Evolutionary conservation across 2,888 invertebrate species (phyloP), one percentile per base, ranked within the genome.

Genomic region (Parascotia fuliginaria): DNA sequence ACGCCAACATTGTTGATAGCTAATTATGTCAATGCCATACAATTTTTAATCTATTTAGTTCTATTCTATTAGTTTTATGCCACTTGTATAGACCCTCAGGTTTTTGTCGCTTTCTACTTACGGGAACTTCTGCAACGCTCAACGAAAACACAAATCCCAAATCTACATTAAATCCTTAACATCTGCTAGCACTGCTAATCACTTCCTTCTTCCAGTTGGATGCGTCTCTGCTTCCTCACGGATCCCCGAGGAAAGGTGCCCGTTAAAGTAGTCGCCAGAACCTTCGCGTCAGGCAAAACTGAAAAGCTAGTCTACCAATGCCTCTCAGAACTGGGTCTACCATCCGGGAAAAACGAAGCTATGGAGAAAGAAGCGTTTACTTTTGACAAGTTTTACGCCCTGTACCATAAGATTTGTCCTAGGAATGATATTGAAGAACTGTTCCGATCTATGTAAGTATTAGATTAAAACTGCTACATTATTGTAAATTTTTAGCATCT

Each of bases 221-320:
- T 99, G 97, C 96, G 98, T 57, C 94, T 99, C 41, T 96, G 98
- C 57, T 97, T 99, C 92, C 94, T 97, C 73, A 97, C 98, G 45
- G 99, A 99, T 83, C 96, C 97, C 28, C 96, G 96, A 77, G 98
- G 98, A 29, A 98, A 98, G 90, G 98, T 99, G 48, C 99, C 99
- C 1, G 98, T 99, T 1, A 97, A 98, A 92, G 97, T 98, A 40
- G 96, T 99, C 27, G 98, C 98, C 45, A 94, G 98, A 80, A 99
- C 99, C 49, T 99, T 99, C 92, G 99, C 99, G 1, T 99, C 99
- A n/a, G 99, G 99, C 27, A 98, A 98, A 93, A 98, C 99, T 3
- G 99, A 99, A 89, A 99, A 98, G 88, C 94, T 99, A 83, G 98
- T 99, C 27, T 99, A 99, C 92, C 98, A 99, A 82, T 98, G 98